phyloP scores from a whole-genome alignment of 1,140 invertebrate species.

The Pachypeltis micranthus region DNA sequence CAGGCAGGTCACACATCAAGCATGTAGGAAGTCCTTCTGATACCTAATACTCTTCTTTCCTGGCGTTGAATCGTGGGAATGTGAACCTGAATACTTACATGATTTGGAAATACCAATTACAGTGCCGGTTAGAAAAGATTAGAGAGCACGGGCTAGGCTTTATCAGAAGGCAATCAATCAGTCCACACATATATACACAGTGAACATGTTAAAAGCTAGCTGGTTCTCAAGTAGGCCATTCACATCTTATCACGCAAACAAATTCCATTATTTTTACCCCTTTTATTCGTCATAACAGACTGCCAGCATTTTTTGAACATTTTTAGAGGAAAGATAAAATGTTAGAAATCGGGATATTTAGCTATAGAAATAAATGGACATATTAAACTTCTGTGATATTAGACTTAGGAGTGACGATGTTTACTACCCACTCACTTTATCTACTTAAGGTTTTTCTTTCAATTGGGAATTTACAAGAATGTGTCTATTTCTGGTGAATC shows the following conservation, averaged over 20 bases:
- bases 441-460: not conserved
- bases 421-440: conserved; percentile 2
- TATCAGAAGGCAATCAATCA: too few species aligned
- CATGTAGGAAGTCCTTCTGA: too few species aligned
- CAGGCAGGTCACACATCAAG: too few species aligned
- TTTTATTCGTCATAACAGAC: not conserved
- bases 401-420: conserved; percentile 7
- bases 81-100: too few species aligned
- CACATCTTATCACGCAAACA: not conserved
- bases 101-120: too few species aligned
- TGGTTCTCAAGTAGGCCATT: too few species aligned
- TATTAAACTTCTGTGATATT: conserved; percentile 18
- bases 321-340: not conserved
- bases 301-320: not conserved
- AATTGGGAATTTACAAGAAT: not conserved
- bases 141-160: too few species aligned
- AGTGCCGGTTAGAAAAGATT: too few species aligned
- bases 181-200: too few species aligned
- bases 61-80: too few species aligned
- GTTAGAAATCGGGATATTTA: not conserved
- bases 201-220: too few species aligned
- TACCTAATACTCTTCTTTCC: too few species aligned
- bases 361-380: not conserved
- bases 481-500: conserved; percentile 8
- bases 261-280: not conserved